A percentile compares a stretch with the other conserved stretches of the same genome.
These are phyloP conservation scores for Polypterus bichir DNA, from an alignment of 2,113 vertebrate species.

Conservation along the genomic window DNA sequence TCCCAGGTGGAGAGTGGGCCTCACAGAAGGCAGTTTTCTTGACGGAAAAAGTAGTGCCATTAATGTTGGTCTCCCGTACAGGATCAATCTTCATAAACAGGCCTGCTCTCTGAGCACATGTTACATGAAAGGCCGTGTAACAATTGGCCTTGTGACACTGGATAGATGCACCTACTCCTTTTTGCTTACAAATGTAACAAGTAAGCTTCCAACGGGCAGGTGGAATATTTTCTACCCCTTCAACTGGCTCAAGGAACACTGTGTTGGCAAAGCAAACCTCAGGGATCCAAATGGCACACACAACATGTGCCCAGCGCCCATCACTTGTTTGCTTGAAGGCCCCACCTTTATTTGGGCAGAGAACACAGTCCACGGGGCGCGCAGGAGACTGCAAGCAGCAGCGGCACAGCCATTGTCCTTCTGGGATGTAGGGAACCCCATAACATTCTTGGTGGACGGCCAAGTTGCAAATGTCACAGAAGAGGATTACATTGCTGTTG, in stretches of 20 bases:
- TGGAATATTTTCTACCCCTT: slow-evolving; percentile 85
- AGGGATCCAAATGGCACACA: slow-evolving; percentile 97
- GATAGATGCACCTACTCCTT: slow-evolving; percentile 83
- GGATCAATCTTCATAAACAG: slow-evolving; percentile 98
- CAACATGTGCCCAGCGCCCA: slow-evolving; percentile 87
- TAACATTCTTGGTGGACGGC: slow-evolving; percentile 97
- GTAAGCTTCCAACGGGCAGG: slow-evolving; percentile 88
- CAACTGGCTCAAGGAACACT: slow-evolving; percentile 90
- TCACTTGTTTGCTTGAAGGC: slow-evolving; percentile 96
- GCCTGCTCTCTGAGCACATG: slow-evolving; percentile 83
- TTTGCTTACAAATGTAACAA: slow-evolving; percentile 91
- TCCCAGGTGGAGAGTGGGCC: slow-evolving; percentile 66
- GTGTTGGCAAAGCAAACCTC: slow-evolving; percentile 97
- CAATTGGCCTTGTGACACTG: slow-evolving; percentile 97
- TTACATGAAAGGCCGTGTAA: slow-evolving; percentile 95
- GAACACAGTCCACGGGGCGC: slow-evolving; percentile 81
- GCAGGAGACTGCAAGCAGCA: slow-evolving; percentile 91
- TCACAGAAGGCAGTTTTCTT: slow-evolving; percentile 91
- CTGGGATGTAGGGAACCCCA: slow-evolving; percentile 88
- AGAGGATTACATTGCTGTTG: slow-evolving; percentile 95
- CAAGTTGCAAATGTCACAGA: slow-evolving; percentile 94
- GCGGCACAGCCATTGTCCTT: slow-evolving; percentile 95
- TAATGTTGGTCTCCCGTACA: slow-evolving; percentile 79
- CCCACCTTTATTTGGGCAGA: slow-evolving; percentile 89
- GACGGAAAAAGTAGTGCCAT: slow-evolving; percentile 85